Evolutionary conservation across 2,113 vertebrate species (phyloP), one percentile per base, ranked within the genome.

Genomic region (Bujurquina vittata): DNA sequence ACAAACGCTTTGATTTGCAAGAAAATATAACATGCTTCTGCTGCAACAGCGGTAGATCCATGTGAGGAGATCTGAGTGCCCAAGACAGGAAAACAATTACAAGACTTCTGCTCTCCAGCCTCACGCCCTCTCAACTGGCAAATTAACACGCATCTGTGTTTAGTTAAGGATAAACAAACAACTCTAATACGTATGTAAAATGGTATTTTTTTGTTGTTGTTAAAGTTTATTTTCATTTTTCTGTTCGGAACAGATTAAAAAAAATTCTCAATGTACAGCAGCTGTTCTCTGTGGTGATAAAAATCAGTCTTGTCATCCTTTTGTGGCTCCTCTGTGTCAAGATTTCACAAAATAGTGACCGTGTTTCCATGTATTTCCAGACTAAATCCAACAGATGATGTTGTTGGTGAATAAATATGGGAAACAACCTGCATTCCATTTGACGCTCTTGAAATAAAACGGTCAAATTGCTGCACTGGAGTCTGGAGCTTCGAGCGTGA

Each of bases 21-120:
- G 90, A 95, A 93, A 93, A 93, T 89, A 93, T 75, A 87, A 87
- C 14, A 49, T n/a, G 80, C 80, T 84, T 86, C 80, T 84, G 80
- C 74, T 75, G 54, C 37, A 52, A 75, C 26, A 37, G 65, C 46
- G 80, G 12, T 20, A 78, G 77, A 80, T 79, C 52, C 55, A 75
- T 62, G 29, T 22, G 67, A 84, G 60, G 33, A 81, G 80, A 73
- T 80, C 10, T 46, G 80, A 86, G 67, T 12, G 67, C 54, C 18
- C 10, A 11, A 52, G 23, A 72, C 18, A 0, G 83, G 40, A 75
- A 72, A 74, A 63, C 46, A 67, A 49, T 72, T 54, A 72, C 18
- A 72, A 72, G 67, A 72, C 67, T n/a, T 54, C 67, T 59, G 77
- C 77, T 81, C 37, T 73, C 14, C 56, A 43, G 72, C 63, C 78